Base-by-base conservation (phyloP, 2,797 vertebrate genomes). In the Moxostoma hubbsi region DNA sequence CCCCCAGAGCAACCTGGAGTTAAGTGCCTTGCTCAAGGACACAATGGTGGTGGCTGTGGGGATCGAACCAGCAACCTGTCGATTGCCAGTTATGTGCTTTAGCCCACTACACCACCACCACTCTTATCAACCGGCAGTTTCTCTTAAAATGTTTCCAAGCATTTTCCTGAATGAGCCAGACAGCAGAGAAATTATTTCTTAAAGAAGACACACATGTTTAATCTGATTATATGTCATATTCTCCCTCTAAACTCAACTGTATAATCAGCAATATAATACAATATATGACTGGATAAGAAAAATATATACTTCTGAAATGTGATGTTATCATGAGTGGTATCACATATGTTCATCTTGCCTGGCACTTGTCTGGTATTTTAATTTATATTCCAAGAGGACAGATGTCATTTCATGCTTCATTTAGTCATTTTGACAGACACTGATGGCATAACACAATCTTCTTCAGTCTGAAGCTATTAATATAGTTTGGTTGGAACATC, bases 81-180 rank as follows among this genome's bases (percentile, higher is more conserved):
- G n/a, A n/a, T n/a, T n/a, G n/a, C n/a, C n/a, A n/a, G n/a, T n/a
- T n/a, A n/a, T n/a, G n/a, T n/a, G n/a, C n/a, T n/a, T n/a, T n/a
- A n/a, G n/a, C n/a, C n/a, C n/a, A n/a, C n/a, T n/a, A n/a, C n/a
- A n/a, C n/a, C n/a, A n/a, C n/a, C n/a, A n/a, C n/a, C n/a, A n/a
- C n/a, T n/a, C n/a, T n/a, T n/a, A n/a, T 88, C 80, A 77, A 73
- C 79, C 73, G 62, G 80, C 10, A 76, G 65, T 16, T 87, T 86
- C 74, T 81, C 80, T 66, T 49, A 69, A 75, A 49, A 59, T 59
- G 43, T 46, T 84, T 88, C 83, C 82, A 47, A 58, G 76, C 71
- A 83, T 64, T 57, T 75, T 57, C 78, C 5, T 77, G 81, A 77
- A 15, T 18, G 3, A 66, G 24, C 4, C 50, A 80, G 84, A 83